Evolutionary conservation across 2,888 invertebrate species (phyloP), one percentile per base, ranked within the genome.

Genomic region (Philaethria dido): DNA sequence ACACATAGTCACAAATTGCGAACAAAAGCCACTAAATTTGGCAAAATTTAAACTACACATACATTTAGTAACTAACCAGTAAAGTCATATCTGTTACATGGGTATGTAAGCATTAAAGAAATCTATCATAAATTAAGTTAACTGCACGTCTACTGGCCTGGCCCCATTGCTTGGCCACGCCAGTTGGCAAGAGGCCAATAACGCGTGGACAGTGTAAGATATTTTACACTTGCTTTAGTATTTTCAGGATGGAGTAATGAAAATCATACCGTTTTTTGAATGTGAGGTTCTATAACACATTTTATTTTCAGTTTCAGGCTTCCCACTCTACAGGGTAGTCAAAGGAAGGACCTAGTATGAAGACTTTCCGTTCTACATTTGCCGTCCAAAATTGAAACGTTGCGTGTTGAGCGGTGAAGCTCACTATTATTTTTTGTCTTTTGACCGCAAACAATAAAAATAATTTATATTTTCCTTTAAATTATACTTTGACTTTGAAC

Each of bases 111-210:
- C 16, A 60, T 18, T 47, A 47, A 60, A 60, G 60, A 33, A 45
- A 47, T 45, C 47, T 60, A n/a, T 60, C 14, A 47, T 60, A 60
- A 60, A 60, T 60, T 47, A 60, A 47, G 18, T 47, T 45, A 45
- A 57, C 57, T 57, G 57, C 39, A 50, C 60, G 70, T 54, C 65
- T 66, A 61, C 63, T 71, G 68, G 64, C 70, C 71, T 71, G 68
- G 63, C 61, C 66, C 66, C 47, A 60, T 36, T 25, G 57, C 66
- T 52, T 62, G 65, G 59, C 70, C 45, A 65, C 61, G 70, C 68
- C 67, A 68, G 69, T 73, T 74, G 74, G 73, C 65, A 8, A 14
- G 9, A 8, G 16, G 72, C 74, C 74, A 74, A 66, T 52, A 73
- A 67, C 65, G 69, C 68, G 62, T 42, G 50, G 62, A 25, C 62